Conservation (phyloP, 2,797 vertebrate species). For the Chiloscyllium punctatum region DNA sequence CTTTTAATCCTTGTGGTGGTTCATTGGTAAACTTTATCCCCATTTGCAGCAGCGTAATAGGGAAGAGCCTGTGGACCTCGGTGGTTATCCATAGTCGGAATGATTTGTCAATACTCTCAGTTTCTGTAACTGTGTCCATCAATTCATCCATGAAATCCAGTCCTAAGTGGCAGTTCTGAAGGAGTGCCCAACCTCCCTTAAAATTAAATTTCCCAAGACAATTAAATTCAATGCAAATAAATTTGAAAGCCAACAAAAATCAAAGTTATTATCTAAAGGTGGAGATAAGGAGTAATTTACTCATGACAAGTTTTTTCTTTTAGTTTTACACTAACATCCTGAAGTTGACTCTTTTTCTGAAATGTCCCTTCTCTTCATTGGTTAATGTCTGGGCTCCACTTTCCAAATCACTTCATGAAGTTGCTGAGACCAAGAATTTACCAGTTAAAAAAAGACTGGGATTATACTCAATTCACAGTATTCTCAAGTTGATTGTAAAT, state of each 20-base stretch:
- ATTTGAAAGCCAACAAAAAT: not conserved
- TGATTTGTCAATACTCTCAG: constrained; percentile 65
- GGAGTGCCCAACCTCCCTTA: constrained; percentile 89
- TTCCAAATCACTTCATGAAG: not conserved
- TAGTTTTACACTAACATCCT: not conserved
- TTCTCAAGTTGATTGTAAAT: not conserved
- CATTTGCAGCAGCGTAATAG: constrained; percentile 90
- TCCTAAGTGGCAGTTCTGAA: constrained; percentile 93
- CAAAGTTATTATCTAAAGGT: not conserved
- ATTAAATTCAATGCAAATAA: constrained; percentile 13
- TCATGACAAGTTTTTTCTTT: too few species aligned
- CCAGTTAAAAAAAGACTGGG: not conserved
- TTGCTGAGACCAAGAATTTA: not conserved
- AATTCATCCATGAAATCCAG: constrained; percentile 89
- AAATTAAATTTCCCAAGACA: not conserved
- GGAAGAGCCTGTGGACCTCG: constrained; percentile 78
- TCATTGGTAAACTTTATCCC: constrained; percentile 87
- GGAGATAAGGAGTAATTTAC: not conserved
- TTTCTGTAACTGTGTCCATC: constrained; percentile 76
- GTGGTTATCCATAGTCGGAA: constrained; percentile 94
- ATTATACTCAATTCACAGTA: not conserved
- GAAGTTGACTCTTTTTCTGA: not conserved
- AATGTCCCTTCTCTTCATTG: not conserved
- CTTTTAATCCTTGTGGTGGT: constrained; percentile 86
- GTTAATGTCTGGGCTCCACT: not conserved